These are phyloP conservation scores for Prietella phreatophila DNA, from an alignment of 2,113 vertebrate genomes.

Conservation along the genomic window DNA sequence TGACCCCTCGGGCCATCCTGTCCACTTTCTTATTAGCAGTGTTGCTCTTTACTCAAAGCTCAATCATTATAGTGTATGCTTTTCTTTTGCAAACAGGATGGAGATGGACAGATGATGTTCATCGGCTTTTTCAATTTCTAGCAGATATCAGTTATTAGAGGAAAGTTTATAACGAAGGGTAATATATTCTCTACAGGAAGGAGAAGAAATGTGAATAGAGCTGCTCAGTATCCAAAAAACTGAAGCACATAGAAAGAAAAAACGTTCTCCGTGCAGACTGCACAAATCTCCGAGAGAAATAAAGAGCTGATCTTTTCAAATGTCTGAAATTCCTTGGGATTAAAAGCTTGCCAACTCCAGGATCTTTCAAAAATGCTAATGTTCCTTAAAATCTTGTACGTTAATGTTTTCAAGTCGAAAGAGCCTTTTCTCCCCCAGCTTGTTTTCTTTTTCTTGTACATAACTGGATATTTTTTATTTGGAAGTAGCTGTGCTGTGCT, in stretches of 20 bases:
- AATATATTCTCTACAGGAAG: background rate
- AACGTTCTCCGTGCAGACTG: background rate
- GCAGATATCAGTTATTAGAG: background rate
- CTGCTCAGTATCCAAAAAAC: background rate
- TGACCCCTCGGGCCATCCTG: background rate
- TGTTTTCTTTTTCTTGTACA: background rate
- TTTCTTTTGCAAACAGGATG: background rate
- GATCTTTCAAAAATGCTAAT: background rate
- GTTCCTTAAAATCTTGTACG: background rate
- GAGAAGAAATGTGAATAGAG: background rate
- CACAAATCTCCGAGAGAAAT: background rate
- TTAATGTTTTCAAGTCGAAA: background rate
- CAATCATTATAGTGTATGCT: background rate
- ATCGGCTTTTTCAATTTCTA: background rate
- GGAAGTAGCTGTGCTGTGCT: background rate
- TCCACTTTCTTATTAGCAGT: too few species aligned
- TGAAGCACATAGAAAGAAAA: background rate
- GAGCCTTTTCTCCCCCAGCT: background rate
- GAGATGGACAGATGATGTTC: background rate
- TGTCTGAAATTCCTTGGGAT: background rate
- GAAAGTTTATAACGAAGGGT: background rate
- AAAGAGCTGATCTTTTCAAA: background rate
- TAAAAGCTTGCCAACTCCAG: background rate
- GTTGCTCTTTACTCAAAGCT: background rate
- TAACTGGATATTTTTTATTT: background rate